Evolutionary conservation across 2,888 invertebrate species (phyloP).

Genomic region (Ichneumon xanthorius): DNA sequence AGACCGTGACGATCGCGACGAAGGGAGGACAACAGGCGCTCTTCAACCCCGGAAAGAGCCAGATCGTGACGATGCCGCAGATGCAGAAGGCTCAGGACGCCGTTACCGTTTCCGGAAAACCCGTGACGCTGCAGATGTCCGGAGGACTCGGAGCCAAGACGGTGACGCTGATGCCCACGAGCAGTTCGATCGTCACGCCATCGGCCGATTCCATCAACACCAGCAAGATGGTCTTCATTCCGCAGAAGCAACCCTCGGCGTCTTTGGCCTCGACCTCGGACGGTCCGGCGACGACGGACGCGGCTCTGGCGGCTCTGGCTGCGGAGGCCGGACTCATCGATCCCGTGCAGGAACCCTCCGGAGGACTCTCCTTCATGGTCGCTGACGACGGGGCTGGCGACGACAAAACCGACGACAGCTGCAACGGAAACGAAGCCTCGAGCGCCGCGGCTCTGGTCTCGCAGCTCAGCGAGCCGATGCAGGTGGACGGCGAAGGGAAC

Average conservation of each 20-base stretch:
- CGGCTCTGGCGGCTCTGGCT: constrained; percentile 88
- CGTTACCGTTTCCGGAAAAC: constrained; percentile 90
- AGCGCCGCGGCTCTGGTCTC: constrained; percentile 78
- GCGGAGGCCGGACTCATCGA: constrained; percentile 88
- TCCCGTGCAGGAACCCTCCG: constrained; percentile 84
- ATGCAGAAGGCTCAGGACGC: constrained; percentile 86
- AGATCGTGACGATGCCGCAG: constrained; percentile 83
- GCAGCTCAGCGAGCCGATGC: constrained; percentile 81
- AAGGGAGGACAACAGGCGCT: constrained; percentile 85
- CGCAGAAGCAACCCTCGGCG: constrained; percentile 86
- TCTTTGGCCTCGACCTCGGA: constrained; percentile 87
- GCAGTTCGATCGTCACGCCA: constrained; percentile 82
- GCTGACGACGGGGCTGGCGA: constrained; percentile 79
- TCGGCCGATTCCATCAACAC: constrained; percentile 78
- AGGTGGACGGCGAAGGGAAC: constrained; percentile 83
- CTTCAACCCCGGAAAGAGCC: constrained; percentile 82
- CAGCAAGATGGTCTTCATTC: constrained; percentile 83
- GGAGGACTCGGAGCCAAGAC: constrained; percentile 87
- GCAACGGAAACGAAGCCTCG: constrained; percentile 82
- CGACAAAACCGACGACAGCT: constrained; percentile 81
- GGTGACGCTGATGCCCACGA: constrained; percentile 87
- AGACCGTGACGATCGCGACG: constrained; percentile 88
- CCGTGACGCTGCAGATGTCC: constrained; percentile 90
- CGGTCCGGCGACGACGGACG: constrained; percentile 88
- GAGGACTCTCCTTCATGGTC: constrained; percentile 82